phyloP scores from a whole-genome alignment of 1,140 invertebrate species.

The Diprion similis region DNA sequence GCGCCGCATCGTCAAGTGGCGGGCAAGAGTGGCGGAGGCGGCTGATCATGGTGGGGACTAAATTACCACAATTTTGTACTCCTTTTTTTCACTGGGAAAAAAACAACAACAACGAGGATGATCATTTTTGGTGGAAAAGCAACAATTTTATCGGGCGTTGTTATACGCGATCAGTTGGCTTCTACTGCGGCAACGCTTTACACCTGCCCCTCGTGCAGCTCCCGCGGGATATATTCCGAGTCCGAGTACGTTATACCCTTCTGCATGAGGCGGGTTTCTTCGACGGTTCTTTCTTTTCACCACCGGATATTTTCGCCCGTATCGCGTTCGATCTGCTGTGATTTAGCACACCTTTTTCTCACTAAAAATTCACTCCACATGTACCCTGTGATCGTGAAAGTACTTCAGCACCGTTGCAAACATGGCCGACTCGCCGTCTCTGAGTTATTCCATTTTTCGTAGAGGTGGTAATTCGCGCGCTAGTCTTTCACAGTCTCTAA shows the following conservation, averaged over 20 bases:
- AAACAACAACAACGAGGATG: slow-evolving; percentile 43
- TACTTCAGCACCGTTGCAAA: too few relatives aligned
- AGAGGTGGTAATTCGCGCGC: too few relatives aligned
- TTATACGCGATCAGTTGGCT: slow-evolving; percentile 59
- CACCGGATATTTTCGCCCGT: slow-evolving; percentile 15
- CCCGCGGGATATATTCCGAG: not conserved
- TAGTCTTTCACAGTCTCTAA: too few relatives aligned
- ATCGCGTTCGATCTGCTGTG: too few relatives aligned
- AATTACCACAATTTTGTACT: slow-evolving; percentile 60
- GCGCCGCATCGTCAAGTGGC: not conserved
- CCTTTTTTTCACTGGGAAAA: not conserved
- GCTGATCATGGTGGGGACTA: slow-evolving; percentile 44
- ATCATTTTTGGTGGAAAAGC: slow-evolving; percentile 61
- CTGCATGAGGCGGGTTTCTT: slow-evolving; percentile 1
- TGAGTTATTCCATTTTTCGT: too few relatives aligned
- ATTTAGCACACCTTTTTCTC: too few relatives aligned
- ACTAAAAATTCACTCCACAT: too few relatives aligned
- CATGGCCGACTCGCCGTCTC: too few relatives aligned
- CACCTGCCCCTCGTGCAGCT: slow-evolving; percentile 41
- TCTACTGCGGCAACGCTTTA: slow-evolving; percentile 56
- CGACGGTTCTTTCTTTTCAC: slow-evolving; percentile 24
- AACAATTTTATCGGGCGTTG: slow-evolving; percentile 60
- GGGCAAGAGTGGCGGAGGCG: not conserved
- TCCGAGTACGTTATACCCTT: not conserved
- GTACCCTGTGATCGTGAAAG: too few relatives aligned